phyloP scores from a whole-genome alignment of 2,797 vertebrate species.

The Furcifer pardalis region DNA sequence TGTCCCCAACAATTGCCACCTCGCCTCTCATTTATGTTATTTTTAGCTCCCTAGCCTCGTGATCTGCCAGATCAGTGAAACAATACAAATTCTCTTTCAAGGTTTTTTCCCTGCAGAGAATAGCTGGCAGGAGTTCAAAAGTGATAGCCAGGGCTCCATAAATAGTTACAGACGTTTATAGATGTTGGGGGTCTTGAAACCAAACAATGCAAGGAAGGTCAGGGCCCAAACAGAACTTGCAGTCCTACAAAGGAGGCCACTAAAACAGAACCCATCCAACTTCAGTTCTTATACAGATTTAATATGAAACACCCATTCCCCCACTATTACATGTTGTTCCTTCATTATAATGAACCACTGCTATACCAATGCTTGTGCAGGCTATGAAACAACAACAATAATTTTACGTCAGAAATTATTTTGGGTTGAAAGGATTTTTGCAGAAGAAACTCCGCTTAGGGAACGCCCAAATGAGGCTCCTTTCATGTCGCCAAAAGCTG shows the following conservation, averaged over 20 bases:
- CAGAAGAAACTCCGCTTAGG: too few species aligned
- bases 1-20: constrained; percentile 22
- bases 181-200: constrained; percentile 65
- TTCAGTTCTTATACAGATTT: constrained; percentile 14
- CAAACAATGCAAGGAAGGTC: constrained; percentile 71
- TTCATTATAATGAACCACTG: constrained; percentile 10
- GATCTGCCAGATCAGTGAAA: constrained; percentile 59
- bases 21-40: constrained; percentile 43
- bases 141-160: constrained; percentile 57
- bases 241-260: constrained; percentile 2
- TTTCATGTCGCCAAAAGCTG: too few species aligned
- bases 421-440: too few species aligned
- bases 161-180: constrained; percentile 55
- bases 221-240: constrained; percentile 55
- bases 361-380: not conserved
- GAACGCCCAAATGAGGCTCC: too few species aligned
- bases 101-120: constrained; percentile 47
- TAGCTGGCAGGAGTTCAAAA: constrained; percentile 55
- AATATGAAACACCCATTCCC: not conserved
- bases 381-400: constrained; percentile 1
- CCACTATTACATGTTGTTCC: constrained; percentile 48
- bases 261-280: constrained; percentile 26
- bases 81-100: constrained; percentile 61
- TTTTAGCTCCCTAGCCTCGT: constrained; percentile 42
- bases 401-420: too few species aligned